phyloP scores from a whole-genome alignment of 2,113 vertebrate genomes.

The Apteryx mantelli region DNA sequence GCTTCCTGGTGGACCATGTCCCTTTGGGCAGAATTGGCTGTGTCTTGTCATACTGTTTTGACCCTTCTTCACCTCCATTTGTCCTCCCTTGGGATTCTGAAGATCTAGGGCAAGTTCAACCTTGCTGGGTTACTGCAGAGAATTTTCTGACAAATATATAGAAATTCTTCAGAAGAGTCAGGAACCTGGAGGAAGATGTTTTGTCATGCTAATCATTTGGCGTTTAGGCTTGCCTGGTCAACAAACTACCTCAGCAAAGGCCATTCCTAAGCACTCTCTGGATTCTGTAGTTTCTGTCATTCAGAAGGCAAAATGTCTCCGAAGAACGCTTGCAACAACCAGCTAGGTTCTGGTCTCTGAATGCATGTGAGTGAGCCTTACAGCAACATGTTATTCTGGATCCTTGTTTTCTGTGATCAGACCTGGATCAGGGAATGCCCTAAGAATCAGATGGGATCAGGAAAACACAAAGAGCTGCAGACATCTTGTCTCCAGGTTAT shows the following conservation, averaged over 20 bases:
- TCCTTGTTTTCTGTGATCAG: neutral
- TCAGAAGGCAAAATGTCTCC: constrained; percentile 1
- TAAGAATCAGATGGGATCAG: neutral
- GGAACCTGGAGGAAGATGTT: constrained; percentile 5
- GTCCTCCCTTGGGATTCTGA: constrained; percentile 6
- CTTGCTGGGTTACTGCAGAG: neutral
- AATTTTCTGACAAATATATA: neutral
- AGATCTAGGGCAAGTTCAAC: neutral
- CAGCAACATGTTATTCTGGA: neutral
- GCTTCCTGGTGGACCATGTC: neutral
- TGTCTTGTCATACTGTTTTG: neutral
- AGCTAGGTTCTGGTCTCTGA: neutral
- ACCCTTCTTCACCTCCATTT: neutral
- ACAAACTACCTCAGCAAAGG: constrained; percentile 61
- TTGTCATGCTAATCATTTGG: neutral
- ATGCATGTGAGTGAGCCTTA: neutral
- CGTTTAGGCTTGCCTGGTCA: neutral
- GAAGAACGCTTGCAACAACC: neutral
- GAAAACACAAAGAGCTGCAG: neutral
- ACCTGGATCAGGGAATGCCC: neutral
- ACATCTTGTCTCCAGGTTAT: constrained; percentile 16
- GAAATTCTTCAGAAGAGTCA: neutral
- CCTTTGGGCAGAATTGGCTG: neutral
- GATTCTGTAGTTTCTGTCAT: constrained; percentile 14
- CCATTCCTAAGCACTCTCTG: neutral